These are phyloP conservation scores for Sigmodon hispidus DNA, from an alignment of 2,113 vertebrate genomes.

Conservation along the genomic window DNA sequence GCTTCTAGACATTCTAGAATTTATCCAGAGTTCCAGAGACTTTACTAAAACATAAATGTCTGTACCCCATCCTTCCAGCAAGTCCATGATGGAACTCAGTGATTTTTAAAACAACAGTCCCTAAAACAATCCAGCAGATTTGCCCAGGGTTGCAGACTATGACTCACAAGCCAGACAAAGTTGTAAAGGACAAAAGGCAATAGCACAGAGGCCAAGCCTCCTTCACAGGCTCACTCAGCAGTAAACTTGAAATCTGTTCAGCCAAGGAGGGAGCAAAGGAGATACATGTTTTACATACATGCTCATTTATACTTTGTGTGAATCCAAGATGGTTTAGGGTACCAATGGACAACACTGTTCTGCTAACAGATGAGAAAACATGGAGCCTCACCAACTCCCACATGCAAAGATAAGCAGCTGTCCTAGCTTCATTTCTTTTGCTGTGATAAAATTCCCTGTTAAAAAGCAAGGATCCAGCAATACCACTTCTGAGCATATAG, in stretches of 20 bases:
- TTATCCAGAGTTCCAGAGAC: background rate
- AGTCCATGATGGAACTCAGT: background rate
- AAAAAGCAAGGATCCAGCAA: no score
- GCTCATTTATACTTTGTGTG: background rate
- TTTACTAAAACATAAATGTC: conserved; percentile 14
- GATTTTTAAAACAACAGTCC: conserved; percentile 28
- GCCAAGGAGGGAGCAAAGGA: background rate
- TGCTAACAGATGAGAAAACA: background rate
- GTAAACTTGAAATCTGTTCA: background rate
- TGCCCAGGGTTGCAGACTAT: background rate
- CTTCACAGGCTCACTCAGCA: background rate
- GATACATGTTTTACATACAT: background rate
- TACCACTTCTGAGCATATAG: no score
- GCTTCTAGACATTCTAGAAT: background rate
- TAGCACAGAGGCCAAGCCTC: background rate
- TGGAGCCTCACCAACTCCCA: background rate
- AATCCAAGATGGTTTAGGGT: background rate
- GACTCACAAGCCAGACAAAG: background rate
- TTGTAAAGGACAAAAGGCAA: conserved; percentile 12
- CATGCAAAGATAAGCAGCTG: background rate
- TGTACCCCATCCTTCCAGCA: background rate
- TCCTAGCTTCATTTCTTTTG: background rate
- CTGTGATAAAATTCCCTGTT: no score
- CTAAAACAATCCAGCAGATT: background rate
- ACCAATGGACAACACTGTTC: background rate